These are phyloP conservation scores for Tillus elongatus DNA, from an alignment of 2,888 invertebrate species.

Conservation along the genomic window DNA sequence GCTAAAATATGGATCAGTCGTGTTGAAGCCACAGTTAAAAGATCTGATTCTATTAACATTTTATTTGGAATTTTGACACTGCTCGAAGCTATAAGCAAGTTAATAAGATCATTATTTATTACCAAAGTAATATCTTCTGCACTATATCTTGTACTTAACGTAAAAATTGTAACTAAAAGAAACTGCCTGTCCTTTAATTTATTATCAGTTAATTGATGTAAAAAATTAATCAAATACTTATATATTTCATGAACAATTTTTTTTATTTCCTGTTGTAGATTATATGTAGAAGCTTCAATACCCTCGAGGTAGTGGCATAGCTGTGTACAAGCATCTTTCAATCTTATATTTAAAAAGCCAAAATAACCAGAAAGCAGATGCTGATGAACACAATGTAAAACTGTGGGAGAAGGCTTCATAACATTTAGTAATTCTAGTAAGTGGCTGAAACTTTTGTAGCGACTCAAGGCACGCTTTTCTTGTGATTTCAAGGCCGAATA, in stretches of 20 bases:
- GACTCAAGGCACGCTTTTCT: slow-evolving; percentile 31
- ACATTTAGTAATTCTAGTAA: slow-evolving; percentile 35
- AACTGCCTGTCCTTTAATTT: slow-evolving; percentile 38
- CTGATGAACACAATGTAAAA: slow-evolving; percentile 42
- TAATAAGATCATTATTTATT: slow-evolving; percentile 47
- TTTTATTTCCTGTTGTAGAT: slow-evolving; percentile 46
- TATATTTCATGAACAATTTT: slow-evolving; percentile 48
- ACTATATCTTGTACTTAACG: slow-evolving; percentile 48
- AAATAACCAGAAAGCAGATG: slow-evolving; percentile 49
- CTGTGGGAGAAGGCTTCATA: slow-evolving; percentile 29
- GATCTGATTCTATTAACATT: slow-evolving; percentile 21
- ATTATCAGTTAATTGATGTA: slow-evolving; percentile 32
- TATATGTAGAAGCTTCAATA: slow-evolving; percentile 44
- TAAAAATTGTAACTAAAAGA: slow-evolving; percentile 46
- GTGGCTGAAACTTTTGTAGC: slow-evolving; percentile 35
- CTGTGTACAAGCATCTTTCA: slow-evolving; percentile 39
- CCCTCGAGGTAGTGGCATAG: slow-evolving; percentile 50
- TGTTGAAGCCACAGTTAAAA: slow-evolving; percentile 43
- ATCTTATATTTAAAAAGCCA: slow-evolving; percentile 39
- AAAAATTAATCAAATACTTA: slow-evolving; percentile 41
- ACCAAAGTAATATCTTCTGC: slow-evolving; percentile 49
- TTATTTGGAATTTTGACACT: slow-evolving; percentile 19
- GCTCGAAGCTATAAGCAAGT: slow-evolving; percentile 39
- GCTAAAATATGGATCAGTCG: slow-evolving; percentile 49
- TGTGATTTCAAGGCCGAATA: slow-evolving; percentile 34